Base-by-base conservation (phyloP, 2,888 invertebrate species). In the Hylaea fasciaria region DNA sequence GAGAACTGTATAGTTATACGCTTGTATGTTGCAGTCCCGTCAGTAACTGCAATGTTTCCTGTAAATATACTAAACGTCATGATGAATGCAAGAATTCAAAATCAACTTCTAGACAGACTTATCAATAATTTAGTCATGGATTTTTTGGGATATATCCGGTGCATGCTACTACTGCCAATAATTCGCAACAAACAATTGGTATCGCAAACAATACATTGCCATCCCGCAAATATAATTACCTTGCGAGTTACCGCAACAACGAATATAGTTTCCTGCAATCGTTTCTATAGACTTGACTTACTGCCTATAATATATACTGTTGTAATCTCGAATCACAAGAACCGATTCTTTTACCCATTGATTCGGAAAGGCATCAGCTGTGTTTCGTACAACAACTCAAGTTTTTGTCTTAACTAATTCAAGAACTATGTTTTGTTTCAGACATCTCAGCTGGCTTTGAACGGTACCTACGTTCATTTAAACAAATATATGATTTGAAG, bases 301-400 rank as follows among this genome's bases (percentile, higher is more conserved):
- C 60, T 60, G 55, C 29, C 13, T 12, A 14, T 17, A n/a, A n/a
- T n/a, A 55, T 9, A 10, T 16, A 45, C 8, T 44, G 11, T 3
- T 71, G 65, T 74, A 75, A 79, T 80, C 77, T 75, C 65, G 64
- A 72, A 70, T 70, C 70, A 60, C 48, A 65, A 60, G 70, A 75
- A 77, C 73, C 79, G 76, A 78, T 79, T 77, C 73, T 66, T 69
- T 71, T 65, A 72, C 68, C 69, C 76, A 67, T 64, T 77, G 77
- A 73, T 66, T 73, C 65, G 73, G 73, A 75, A 77, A 69, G 69
- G 76, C 74, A 68, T 74, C 73, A 69, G 66, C 67, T 73, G 66
- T 71, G 71, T 71, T 75, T 74, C 70, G 68, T 72, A 68, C 69
- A 72, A 71, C 72, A 72, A 52, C 51, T 56, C 75, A 57, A 52